Evolutionary conservation across 2,113 vertebrate species (phyloP).

Genomic region (Pseudolaguvia tuberculata): DNA sequence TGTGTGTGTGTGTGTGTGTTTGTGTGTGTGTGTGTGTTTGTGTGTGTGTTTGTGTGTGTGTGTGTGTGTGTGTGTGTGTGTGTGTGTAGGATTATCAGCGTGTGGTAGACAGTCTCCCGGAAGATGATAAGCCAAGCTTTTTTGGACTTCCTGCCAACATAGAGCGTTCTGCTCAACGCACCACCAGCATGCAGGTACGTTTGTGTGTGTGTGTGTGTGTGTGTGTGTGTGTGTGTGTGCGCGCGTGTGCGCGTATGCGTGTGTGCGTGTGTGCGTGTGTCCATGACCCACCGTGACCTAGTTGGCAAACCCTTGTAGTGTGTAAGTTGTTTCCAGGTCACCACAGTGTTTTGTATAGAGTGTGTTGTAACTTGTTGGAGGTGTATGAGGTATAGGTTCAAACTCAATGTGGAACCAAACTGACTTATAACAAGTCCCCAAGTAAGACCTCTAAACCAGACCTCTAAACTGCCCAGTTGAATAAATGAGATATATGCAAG

Average conservation of each 20-base stretch:
- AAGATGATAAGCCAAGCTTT: slow-evolving; percentile 89
- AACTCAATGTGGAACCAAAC: background rate
- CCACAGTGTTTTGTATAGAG: too few relatives aligned
- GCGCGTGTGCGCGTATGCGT: too few relatives aligned
- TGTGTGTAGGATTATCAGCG: slow-evolving; percentile 81
- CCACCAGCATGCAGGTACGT: slow-evolving; percentile 85
- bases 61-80: slow-evolving; percentile 40
- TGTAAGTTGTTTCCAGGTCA: background rate
- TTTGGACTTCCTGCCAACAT: slow-evolving; percentile 95
- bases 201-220: too few relatives aligned
- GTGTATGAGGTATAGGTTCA: background rate
- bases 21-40: too few relatives aligned
- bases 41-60: background rate
- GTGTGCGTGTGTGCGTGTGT: background rate
- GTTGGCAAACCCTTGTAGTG: background rate
- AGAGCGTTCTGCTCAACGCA: slow-evolving; percentile 87
- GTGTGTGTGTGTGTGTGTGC: slow-evolving; percentile 14
- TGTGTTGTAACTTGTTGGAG: too few relatives aligned
- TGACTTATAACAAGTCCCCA: too few relatives aligned
- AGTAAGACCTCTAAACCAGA: too few relatives aligned
- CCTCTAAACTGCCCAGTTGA: too few relatives aligned
- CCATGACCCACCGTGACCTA: slow-evolving; percentile 13
- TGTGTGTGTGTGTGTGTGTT: too few relatives aligned
- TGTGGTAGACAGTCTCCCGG: slow-evolving; percentile 86
- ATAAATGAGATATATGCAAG: too few relatives aligned